Conservation (phyloP, 2,888 invertebrate species). For the Cylindroiulus punctatus region DNA sequence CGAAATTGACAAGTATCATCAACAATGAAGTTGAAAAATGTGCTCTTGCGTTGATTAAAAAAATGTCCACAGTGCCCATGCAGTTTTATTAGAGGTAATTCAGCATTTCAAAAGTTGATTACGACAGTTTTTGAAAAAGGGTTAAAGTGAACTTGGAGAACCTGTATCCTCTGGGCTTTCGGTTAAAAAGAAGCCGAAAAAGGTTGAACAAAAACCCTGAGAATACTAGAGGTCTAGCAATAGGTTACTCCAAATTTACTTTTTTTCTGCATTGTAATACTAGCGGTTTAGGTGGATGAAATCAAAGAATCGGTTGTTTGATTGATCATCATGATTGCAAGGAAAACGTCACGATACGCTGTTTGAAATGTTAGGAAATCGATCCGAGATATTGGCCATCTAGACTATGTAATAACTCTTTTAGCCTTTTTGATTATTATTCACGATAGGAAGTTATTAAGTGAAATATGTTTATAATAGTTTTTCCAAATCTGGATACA, state of each 20-base stretch:
- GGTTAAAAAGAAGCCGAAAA: background rate
- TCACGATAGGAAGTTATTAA: background rate
- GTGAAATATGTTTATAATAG: background rate
- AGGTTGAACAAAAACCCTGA: background rate
- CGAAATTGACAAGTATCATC: constrained; percentile 23
- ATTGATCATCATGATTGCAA: background rate
- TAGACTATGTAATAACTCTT: background rate
- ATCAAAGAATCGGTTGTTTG: background rate
- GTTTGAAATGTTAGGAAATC: background rate
- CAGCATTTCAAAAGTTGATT: background rate
- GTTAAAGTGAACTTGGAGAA: constrained; percentile 18
- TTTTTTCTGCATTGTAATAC: background rate
- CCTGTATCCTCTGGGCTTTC: background rate
- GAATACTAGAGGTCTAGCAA: background rate
- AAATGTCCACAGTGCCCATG: background rate
- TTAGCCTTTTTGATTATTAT: background rate
- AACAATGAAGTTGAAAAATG: background rate
- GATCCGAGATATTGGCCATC: constrained; percentile 10
- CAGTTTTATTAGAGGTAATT: background rate
- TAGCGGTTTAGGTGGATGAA: background rate
- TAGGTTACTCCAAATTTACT: background rate
- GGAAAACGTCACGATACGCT: background rate
- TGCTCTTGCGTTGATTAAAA: background rate
- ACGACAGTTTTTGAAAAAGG: background rate
- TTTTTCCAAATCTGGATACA: background rate